Evolutionary conservation across 2,797 vertebrate genomes (phyloP), one percentile per base, ranked within the genome.

Genomic region (Brachyalestes nurse): DNA sequence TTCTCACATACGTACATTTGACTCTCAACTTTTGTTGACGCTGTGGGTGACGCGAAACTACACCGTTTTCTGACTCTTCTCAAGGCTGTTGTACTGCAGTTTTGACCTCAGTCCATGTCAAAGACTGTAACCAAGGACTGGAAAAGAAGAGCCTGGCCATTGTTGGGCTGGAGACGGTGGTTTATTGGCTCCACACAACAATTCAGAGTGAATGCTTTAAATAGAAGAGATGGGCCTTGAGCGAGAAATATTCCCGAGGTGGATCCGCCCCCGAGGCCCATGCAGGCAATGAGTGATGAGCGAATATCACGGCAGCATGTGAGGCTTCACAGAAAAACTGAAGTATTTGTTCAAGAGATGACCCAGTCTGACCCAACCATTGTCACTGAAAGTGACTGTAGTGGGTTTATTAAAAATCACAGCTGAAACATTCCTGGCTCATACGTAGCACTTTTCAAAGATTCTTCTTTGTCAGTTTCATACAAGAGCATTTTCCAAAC

Each of bases 151-250:
- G 61, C 38, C 40, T 77, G 23, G 28, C 49, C 25, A 38, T 23
- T 55, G 38, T 2, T 25, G 13, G 34, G 2, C 34, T 70, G 2
- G 57, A 79, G 23, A 57, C 1, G 45, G 51, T 6, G 17, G n/a
- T 75, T 72, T 16, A 76, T 28, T 17, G 51, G 58, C 61, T 51
- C 34, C 51, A 14, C 72, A 62, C 28, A 67, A 51, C 12, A 42
- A 51, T 66, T 23, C 12, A 23, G 23, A 12, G 17, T 38, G 21
- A 58, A 65, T 77, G 61, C 25, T 75, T 62, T 53, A 73, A 40
- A 76, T 67, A 19, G 34, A 28, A 73, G 76, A 47, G 21, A 49
- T 55, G 23, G 77, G 12, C 67, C 72, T 86, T 77, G 74, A 78
- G 8, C 53, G 40, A 82, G 62, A 78, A 81, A n/a, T 23, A n/a